phyloP scores from a whole-genome alignment of 2,888 invertebrate genomes.

The Campoletis raptor region DNA sequence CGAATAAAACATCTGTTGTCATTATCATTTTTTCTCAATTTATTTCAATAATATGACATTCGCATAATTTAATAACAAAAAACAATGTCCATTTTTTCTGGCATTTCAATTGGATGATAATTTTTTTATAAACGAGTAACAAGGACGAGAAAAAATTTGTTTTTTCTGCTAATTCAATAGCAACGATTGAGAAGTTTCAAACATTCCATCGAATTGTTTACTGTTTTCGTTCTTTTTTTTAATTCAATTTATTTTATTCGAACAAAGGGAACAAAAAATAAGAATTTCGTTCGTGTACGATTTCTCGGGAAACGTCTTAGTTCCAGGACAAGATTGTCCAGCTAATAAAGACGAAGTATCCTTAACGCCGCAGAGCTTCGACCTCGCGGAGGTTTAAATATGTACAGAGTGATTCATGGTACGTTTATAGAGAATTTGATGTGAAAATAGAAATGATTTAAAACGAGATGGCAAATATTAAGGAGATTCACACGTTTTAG shows the following conservation, averaged over 20 bases:
- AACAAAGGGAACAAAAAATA: background rate
- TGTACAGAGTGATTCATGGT: constrained; percentile 5
- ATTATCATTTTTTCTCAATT: background rate
- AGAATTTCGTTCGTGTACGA: constrained; percentile 4
- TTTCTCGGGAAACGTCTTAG: background rate
- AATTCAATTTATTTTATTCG: constrained; percentile 24
- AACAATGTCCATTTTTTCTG: background rate
- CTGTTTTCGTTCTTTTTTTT: background rate
- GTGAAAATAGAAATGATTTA: background rate
- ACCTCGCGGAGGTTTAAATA: constrained; percentile 11
- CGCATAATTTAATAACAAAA: background rate
- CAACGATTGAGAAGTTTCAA: constrained; percentile 34
- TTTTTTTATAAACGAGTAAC: background rate
- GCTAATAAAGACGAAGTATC: constrained; percentile 63
- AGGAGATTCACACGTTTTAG: no score
- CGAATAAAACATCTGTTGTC: background rate
- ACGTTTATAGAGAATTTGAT: background rate
- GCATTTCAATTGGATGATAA: background rate
- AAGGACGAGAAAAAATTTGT: background rate
- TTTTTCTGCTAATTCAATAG: background rate
- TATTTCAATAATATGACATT: background rate
- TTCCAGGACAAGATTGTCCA: constrained; percentile 41
- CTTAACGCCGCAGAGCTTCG: constrained; percentile 33
- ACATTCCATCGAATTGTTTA: constrained; percentile 7
- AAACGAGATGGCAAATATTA: background rate